phyloP scores from a whole-genome alignment of 1,140 invertebrate species.

The Pantala flavescens region DNA sequence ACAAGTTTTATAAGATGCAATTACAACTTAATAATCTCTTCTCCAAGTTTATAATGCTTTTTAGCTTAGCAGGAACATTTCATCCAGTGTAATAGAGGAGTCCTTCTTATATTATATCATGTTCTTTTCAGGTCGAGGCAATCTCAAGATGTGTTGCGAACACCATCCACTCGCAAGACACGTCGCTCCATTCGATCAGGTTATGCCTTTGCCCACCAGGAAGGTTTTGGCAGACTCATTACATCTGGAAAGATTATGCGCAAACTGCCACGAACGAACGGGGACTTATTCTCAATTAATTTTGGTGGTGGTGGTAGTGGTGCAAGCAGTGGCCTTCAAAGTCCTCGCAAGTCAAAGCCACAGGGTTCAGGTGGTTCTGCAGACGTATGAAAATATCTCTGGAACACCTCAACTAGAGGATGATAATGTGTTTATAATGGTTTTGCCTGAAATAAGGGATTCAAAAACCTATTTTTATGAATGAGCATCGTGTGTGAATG shows the following conservation, averaged over 20 bases:
- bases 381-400: not conserved
- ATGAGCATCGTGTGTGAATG: not conserved
- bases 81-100: no score
- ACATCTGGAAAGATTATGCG: constrained; percentile 97
- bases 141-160: constrained; percentile 65
- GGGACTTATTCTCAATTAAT: constrained; percentile 13
- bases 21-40: not conserved
- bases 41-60: not conserved
- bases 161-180: constrained; percentile 73
- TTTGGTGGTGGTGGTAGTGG: not conserved
- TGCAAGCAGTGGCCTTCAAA: not conserved
- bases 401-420: not conserved
- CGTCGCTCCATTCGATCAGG: constrained; percentile 87
- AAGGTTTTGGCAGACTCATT: constrained; percentile 95
- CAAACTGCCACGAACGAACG: constrained; percentile 53
- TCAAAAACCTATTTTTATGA: not conserved
- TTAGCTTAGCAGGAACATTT: not conserved
- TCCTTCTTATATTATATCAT: no score
- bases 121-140: constrained; percentile 44
- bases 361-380: not conserved
- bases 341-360: constrained; percentile 15
- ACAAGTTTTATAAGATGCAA: no score
- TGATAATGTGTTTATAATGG: not conserved
- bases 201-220: constrained; percentile 95
- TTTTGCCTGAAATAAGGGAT: not conserved